A percentile compares a stretch with the other conserved stretches of the same genome.
Conservation (phyloP, 53 echinoderm and acorn worm species). For the Patiria pectinifera region DNA sequence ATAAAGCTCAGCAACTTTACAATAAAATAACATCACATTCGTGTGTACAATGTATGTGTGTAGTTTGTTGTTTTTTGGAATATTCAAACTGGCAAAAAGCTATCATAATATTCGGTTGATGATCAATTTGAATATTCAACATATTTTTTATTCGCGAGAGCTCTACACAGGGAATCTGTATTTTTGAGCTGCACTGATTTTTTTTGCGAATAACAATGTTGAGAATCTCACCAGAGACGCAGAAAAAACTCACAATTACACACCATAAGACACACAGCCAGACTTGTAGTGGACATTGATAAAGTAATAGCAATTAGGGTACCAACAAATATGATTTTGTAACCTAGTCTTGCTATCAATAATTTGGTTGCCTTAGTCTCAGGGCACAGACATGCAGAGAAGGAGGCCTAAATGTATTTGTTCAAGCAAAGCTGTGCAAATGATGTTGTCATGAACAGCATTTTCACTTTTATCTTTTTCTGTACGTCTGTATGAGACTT, state of each 20-base stretch:
- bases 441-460: conserved; percentile 41
- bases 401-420: conserved; percentile 60
- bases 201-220: background rate
- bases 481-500: background rate
- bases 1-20: too few relatives aligned
- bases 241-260: too few relatives aligned
- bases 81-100: too few relatives aligned
- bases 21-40: too few relatives aligned
- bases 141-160: too few relatives aligned
- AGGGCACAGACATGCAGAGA: conserved; percentile 19
- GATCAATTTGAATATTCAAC: too few relatives aligned
- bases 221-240: too few relatives aligned
- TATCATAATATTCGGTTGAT: too few relatives aligned
- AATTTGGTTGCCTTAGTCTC: conserved; percentile 42
- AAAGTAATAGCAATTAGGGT: conserved; percentile 47
- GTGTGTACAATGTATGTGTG: too few relatives aligned
- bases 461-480: background rate
- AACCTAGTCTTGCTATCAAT: conserved; percentile 23
- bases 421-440: conserved; percentile 67
- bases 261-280: too few relatives aligned
- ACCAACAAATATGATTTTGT: conserved; percentile 48
- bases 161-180: too few relatives aligned
- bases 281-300: conserved; percentile 5
- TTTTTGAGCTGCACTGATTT: background rate
- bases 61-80: too few relatives aligned